Percentiles rank a stretch among this genome's conserved stretches.
Evolutionary conservation across 2,888 invertebrate species (phyloP).

Genomic region (Perizoma affinitatum): DNA sequence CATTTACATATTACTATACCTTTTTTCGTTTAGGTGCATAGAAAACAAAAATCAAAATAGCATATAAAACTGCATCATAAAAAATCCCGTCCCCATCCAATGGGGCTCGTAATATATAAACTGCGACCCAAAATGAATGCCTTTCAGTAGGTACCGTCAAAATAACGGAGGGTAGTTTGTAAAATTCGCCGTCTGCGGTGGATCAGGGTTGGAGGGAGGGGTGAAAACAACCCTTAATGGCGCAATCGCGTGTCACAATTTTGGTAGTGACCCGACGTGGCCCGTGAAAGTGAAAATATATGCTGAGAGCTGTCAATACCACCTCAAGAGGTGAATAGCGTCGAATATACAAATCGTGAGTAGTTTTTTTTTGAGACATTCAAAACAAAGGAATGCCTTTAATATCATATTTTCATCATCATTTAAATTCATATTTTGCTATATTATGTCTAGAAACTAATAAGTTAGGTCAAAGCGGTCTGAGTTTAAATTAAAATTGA

Average conservation of each 20-base stretch:
- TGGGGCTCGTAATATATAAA: constrained; percentile 61
- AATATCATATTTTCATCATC: too few relatives aligned
- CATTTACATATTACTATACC: constrained; percentile 7
- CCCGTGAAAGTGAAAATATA: constrained; percentile 82
- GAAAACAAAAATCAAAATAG: constrained; percentile 49
- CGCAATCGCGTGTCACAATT: constrained; percentile 83
- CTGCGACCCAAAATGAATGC: constrained; percentile 51
- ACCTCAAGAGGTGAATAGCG: not conserved
- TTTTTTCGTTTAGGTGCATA: constrained; percentile 27
- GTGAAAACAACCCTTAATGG: constrained; percentile 80
- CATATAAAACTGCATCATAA: constrained; percentile 64
- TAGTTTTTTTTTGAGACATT: too few relatives aligned
- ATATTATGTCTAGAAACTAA: not conserved
- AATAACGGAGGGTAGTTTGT: constrained; percentile 76
- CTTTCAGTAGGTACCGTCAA: constrained; percentile 52
- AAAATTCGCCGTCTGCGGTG: constrained; percentile 75
- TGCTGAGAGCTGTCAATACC: constrained; percentile 62
- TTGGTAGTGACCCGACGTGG: constrained; percentile 80
- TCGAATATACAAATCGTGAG: too few relatives aligned
- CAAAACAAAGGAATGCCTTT: too few relatives aligned
- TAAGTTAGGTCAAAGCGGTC: not conserved
- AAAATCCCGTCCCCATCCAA: constrained; percentile 58
- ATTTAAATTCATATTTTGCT: not conserved
- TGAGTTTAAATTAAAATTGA: constrained; percentile 4
- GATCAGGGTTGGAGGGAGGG: constrained; percentile 45